phyloP scores from a whole-genome alignment of 2,888 invertebrate genomes.

The Phengaris arion region DNA sequence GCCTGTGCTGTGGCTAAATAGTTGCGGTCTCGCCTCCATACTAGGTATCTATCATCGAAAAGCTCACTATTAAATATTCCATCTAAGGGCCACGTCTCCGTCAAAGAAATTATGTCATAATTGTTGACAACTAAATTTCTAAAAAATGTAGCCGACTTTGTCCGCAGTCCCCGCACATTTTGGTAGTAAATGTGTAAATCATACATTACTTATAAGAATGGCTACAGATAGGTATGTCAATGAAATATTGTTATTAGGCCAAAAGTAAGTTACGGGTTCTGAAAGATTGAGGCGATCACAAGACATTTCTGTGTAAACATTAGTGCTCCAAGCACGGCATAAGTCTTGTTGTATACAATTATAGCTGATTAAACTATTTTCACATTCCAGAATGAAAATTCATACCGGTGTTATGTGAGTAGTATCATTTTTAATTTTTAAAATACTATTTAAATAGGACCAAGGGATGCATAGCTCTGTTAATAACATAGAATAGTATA shows the following conservation, averaged over 20 bases:
- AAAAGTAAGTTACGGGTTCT: not conserved
- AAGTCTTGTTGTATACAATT: too few relatives aligned
- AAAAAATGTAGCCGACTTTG: not conserved
- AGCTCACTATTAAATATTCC: not conserved
- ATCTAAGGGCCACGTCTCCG: not conserved
- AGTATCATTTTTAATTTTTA: too few relatives aligned
- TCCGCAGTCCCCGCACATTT: constrained; percentile 1
- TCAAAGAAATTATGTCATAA: not conserved
- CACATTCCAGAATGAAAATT: too few relatives aligned
- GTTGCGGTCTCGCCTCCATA: not conserved
- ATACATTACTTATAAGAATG: not conserved
- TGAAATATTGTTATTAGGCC: not conserved
- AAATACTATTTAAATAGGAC: too few relatives aligned
- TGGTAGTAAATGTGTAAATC: not conserved
- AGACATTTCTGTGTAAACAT: too few relatives aligned
- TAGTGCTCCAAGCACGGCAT: too few relatives aligned
- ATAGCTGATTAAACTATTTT: too few relatives aligned
- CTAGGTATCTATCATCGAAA: not conserved
- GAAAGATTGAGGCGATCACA: too few relatives aligned
- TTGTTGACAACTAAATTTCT: not conserved
- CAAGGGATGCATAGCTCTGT: too few relatives aligned
- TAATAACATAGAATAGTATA: too few relatives aligned
- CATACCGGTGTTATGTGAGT: too few relatives aligned
- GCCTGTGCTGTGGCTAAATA: too few relatives aligned
- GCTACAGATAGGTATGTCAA: not conserved